These are phyloP conservation scores for Cygnus olor DNA, from an alignment of 2,797 vertebrate species.

Conservation along the genomic window DNA sequence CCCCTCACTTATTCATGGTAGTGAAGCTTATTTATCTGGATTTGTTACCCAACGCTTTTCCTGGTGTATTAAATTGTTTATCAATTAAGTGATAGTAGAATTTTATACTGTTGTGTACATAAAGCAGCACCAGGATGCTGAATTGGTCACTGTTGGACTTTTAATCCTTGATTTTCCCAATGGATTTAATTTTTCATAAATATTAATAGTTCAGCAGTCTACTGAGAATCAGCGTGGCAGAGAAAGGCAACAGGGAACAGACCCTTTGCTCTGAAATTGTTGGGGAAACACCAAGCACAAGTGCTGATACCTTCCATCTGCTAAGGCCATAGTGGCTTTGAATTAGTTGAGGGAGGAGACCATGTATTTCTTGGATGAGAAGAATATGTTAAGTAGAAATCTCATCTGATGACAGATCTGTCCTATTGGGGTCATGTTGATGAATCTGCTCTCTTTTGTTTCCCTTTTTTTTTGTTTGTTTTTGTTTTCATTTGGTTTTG, in stretches of 20 bases:
- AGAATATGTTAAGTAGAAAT: background rate
- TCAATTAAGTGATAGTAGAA: background rate
- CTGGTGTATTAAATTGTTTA: background rate
- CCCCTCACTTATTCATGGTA: background rate
- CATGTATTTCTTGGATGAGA: background rate
- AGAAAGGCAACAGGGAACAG: background rate
- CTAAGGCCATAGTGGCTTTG: background rate
- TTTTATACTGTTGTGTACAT: background rate
- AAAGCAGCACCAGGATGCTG: fast-evolving
- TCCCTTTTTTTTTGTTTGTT: background rate
- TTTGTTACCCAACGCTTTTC: background rate
- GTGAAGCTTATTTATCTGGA: background rate
- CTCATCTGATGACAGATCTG: background rate
- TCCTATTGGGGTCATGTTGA: background rate
- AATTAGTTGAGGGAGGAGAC: background rate
- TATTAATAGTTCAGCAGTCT: background rate
- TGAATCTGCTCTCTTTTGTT: background rate
- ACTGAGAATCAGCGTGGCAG: background rate
- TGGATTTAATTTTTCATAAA: background rate
- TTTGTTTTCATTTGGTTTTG: no score
- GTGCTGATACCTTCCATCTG: background rate
- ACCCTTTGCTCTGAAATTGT: background rate
- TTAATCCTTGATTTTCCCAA: background rate
- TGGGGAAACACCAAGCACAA: background rate
- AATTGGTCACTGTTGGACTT: background rate